Base-by-base conservation (phyloP, 2,888 invertebrate species). In the Pteria penguin region DNA sequence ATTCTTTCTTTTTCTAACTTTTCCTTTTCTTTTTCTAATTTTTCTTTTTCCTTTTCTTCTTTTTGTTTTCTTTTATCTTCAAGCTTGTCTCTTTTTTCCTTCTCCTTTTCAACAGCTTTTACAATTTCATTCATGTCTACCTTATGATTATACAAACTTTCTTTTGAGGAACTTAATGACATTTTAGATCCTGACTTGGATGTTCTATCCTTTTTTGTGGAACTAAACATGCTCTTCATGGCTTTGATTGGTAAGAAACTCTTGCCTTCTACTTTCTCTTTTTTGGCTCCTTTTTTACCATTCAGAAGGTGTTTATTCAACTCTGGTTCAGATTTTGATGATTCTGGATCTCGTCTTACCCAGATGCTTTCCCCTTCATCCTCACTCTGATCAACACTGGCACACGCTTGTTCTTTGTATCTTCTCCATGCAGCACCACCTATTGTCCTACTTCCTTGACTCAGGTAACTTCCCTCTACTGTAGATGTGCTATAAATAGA, bases 51-150 rank as follows among this genome's bases (percentile, higher is more conserved):
- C 54, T 68, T 68, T 45, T 74, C 68, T 8, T 33, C 58, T 22
- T 24, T 22, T 31, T 63, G 24, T 62, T 71, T 54, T 29, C n/a
- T 60, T 18, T 58, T 60, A 24, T 31, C 57, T 55, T 63, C 58
- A 18, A 61, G 29, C 22, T 76, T 72, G 11, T 58, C 73, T 77
- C 45, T 72, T 62, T 73, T 78, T 63, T 70, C 24, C 36, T 75
- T 71, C 69, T 57, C 65, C 26, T 60, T 75, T 54, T 70, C 63
- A 24, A 65, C 36, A 24, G 36, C 54, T 22, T 60, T 45, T 1
- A 65, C 73, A 61, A 75, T 75, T 71, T 81, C 78, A 60, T 78
- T 81, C 33, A 75, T 71, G 54, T 83, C 80, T 29, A 75, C 69
- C 58, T 79, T 72, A 36, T 57, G 32, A 68, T 57, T 68, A 2